These are phyloP conservation scores for Geophilus truncorum DNA, from an alignment of 2,888 invertebrate genomes.

Conservation along the genomic window DNA sequence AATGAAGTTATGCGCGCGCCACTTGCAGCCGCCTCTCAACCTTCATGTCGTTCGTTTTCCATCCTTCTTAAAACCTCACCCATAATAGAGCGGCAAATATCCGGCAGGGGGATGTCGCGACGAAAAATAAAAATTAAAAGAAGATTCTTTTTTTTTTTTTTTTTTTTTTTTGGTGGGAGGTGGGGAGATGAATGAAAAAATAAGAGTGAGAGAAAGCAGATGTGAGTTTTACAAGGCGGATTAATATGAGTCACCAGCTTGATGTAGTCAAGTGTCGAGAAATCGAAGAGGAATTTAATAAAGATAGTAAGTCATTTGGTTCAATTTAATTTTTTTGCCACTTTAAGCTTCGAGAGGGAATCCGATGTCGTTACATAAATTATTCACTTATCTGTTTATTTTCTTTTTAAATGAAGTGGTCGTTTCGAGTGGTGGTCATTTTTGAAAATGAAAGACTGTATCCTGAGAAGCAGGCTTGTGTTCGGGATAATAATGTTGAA, in stretches of 20 bases:
- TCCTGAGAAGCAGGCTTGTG: neutral
- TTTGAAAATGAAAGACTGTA: neutral
- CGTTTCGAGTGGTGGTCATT: neutral
- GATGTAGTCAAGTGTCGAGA: neutral
- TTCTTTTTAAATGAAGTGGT: neutral
- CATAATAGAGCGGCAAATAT: slow-evolving; percentile 27
- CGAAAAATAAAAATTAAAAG: slow-evolving; percentile 23
- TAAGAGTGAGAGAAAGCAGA: neutral
- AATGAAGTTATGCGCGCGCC: slow-evolving; percentile 31
- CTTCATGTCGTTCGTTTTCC: slow-evolving; percentile 14
- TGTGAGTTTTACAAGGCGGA: slow-evolving; percentile 23
- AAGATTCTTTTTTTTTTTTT: neutral
- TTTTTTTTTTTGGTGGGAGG: no score
- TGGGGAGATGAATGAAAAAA: neutral
- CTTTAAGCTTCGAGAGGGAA: neutral
- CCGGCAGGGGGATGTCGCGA: slow-evolving; percentile 19
- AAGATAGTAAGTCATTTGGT: slow-evolving; percentile 19
- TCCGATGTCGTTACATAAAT: neutral
- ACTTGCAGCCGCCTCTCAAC: slow-evolving; percentile 27
- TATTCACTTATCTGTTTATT: neutral
- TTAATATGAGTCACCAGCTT: slow-evolving; percentile 29
- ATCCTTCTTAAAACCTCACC: slow-evolving; percentile 23
- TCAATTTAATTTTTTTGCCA: neutral
- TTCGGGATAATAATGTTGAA: neutral
- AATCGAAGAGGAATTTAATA: slow-evolving; percentile 22